phyloP scores from a whole-genome alignment of 2,113 vertebrate genomes.

The Takifugu flavidus region DNA sequence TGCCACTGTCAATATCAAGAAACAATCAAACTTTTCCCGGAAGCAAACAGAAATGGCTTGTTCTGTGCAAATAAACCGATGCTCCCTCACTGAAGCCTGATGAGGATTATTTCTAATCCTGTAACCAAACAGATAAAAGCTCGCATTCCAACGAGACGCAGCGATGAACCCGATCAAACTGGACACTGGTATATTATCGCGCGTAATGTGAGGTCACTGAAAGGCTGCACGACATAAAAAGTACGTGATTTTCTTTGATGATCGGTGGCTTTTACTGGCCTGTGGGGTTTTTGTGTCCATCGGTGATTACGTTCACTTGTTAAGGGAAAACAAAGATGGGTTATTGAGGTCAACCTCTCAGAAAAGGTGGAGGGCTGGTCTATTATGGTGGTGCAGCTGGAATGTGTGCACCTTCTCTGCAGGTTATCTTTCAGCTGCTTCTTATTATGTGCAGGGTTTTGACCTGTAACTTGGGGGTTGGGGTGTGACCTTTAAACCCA shows the following conservation, averaged over 20 bases:
- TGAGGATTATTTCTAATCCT: background rate
- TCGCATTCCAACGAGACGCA: no score
- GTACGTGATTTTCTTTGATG: no score
- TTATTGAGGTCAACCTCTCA: no score
- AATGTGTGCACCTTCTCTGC: slow-evolving; percentile 11
- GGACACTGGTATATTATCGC: no score
- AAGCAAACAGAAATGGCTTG: background rate
- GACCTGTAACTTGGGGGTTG: slow-evolving; percentile 43
- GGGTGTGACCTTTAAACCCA: slow-evolving; percentile 49
- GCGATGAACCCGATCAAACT: no score
- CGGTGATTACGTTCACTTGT: no score
- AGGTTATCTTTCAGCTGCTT: slow-evolving; percentile 48
- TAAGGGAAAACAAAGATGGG: no score
- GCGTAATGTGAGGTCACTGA: no score
- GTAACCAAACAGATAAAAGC: background rate
- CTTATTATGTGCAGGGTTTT: slow-evolving; percentile 54
- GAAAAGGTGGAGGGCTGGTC: background rate
- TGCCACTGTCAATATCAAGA: background rate
- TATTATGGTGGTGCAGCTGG: background rate
- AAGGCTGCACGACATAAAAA: no score
- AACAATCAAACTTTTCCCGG: background rate
- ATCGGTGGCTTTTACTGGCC: no score
- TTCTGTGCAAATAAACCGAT: slow-evolving; percentile 1
- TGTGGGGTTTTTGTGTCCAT: no score
- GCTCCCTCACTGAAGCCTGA: background rate